Evolutionary conservation across 2,797 vertebrate species (phyloP).

Genomic region (Merluccius polli): DNA sequence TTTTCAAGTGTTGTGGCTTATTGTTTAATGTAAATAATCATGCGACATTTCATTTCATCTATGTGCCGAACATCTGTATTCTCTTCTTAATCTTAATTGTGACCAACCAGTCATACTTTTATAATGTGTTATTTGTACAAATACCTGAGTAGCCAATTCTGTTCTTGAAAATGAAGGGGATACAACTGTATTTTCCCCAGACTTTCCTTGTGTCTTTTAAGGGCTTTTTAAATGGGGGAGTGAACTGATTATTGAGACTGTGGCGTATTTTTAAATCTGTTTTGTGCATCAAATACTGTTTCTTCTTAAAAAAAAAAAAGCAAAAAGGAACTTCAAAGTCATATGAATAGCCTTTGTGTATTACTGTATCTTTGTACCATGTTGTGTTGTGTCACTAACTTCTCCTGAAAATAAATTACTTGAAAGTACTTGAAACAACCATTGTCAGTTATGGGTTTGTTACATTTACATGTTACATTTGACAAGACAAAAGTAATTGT

Average conservation of each 20-base stretch:
- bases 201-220: slow-evolving; percentile 50
- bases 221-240: slow-evolving; percentile 53
- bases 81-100: slow-evolving; percentile 40
- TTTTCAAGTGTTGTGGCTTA: slow-evolving; percentile 48
- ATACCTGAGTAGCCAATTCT: slow-evolving; percentile 61
- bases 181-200: slow-evolving; percentile 16
- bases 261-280: slow-evolving; percentile 42
- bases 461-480: too few species aligned
- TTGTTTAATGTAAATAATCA: slow-evolving; percentile 65
- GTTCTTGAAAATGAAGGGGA: slow-evolving; percentile 49
- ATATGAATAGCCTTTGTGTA: slow-evolving; percentile 23
- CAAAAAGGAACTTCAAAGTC: slow-evolving; percentile 28
- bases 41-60: slow-evolving; percentile 68
- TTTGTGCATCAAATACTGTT: slow-evolving; percentile 39
- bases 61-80: slow-evolving; percentile 57
- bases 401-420: slow-evolving; percentile 73
- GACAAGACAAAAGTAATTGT: neutral
- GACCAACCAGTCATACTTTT: slow-evolving; percentile 47
- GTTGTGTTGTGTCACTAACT: slow-evolving; percentile 66
- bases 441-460: neutral
- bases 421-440: slow-evolving; percentile 46
- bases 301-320: slow-evolving; percentile 25
- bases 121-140: slow-evolving; percentile 53
- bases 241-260: slow-evolving; percentile 27
- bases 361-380: slow-evolving; percentile 64